Evolutionary conservation across 2,113 vertebrate species (phyloP), one percentile per base, ranked within the genome.

Genomic region (Myotis davidii): DNA sequence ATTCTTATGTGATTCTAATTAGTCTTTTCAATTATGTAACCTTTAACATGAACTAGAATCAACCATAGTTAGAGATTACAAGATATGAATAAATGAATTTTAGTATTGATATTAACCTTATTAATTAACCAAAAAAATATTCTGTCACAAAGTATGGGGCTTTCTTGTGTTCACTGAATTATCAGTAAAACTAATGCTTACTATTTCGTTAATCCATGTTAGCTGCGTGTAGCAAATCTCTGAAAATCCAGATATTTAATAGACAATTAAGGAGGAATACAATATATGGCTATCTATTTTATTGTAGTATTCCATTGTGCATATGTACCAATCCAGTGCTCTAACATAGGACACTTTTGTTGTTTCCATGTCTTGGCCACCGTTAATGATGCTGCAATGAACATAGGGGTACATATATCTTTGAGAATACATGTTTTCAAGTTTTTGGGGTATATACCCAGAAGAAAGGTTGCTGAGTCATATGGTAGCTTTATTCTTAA

Each of bases 1-100:
- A 45, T 91, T 94, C 42, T 85, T 85, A 91, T 2, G 11, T 94
- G 9, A 91, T 59, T 94, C 34, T 32, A 97, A 82, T 97, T 91
- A 65, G 4, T 56, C 27, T 94, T 88, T 79, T 83, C 87, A 74
- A 6, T 92, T 88, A 17, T 92, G 6, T 29, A 61, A 61, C 14
- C 1, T 94, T 92, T 96, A 94, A 72, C 34, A 59, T 91, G 32
- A 95, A 78, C 0, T 91, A 91, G 94, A 94, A 77, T 73, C 83
- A 88, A 48, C 2, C 25, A 50, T 72, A 94, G 32, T 79, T 65
- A 6, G 14, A 39, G 8, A 88, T 93, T 88, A 65, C 48, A n/a
- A 73, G 12, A 3, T 78, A 14, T 76, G 79, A 94, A 34, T 3
- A 98, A 95, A 89, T 74, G 29, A 95, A 0, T 8, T 18, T 91